These are phyloP conservation scores for Notodonta ziczac DNA, from an alignment of 2,888 invertebrate species.

Conservation along the genomic window DNA sequence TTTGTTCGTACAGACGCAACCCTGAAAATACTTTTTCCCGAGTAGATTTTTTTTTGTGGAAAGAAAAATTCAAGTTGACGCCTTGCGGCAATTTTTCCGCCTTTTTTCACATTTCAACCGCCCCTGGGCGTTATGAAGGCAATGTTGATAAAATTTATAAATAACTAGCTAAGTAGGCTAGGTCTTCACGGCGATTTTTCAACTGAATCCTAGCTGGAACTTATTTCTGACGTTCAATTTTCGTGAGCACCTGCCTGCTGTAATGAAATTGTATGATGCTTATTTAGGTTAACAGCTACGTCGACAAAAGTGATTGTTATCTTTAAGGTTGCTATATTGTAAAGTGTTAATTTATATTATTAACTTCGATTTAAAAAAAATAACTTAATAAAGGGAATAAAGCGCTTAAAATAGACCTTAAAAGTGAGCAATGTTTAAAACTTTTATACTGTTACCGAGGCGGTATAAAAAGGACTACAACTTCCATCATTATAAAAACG, in stretches of 20 bases:
- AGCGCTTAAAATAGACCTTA: no score
- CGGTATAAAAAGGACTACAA: not conserved
- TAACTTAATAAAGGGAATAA: no score
- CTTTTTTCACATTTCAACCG: constrained; percentile 12
- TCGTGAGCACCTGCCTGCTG: not conserved
- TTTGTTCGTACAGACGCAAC: constrained; percentile 22
- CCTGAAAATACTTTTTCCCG: constrained; percentile 29
- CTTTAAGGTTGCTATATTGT: no score
- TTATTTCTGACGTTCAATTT: not conserved
- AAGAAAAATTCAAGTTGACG: constrained; percentile 33
- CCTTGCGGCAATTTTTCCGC: constrained; percentile 22
- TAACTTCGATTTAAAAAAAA: no score
- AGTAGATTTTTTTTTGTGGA: constrained; percentile 34
- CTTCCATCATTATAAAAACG: constrained; percentile 3
- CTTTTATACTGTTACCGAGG: not conserved
- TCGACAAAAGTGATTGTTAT: no score
- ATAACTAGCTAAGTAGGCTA: constrained; percentile 23
- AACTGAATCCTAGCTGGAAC: constrained; percentile 4
- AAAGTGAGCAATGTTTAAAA: not conserved
- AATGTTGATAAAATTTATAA: constrained; percentile 36
- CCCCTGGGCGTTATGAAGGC: constrained; percentile 19
- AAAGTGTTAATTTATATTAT: no score
- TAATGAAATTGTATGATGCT: no score
- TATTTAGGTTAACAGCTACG: no score
- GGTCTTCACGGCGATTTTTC: constrained; percentile 12